Evolutionary conservation across 2,113 vertebrate genomes (phyloP), one percentile per base, ranked within the genome.

Genomic region (Arenaria interpres): DNA sequence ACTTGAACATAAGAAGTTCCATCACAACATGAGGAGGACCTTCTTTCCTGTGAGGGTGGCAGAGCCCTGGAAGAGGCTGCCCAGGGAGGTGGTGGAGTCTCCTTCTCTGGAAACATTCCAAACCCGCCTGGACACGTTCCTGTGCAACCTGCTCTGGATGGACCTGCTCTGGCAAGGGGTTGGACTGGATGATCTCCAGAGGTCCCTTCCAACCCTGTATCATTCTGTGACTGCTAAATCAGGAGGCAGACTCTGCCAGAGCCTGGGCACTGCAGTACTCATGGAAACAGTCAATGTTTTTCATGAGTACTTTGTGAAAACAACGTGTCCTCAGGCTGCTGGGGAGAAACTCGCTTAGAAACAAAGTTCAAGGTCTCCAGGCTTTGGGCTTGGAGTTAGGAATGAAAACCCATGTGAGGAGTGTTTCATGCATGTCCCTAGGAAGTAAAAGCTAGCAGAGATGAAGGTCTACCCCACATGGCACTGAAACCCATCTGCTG

Each of bases 401-500:
- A 77, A 28, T 30, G 32, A 72, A 75, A 88, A 30, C 1, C 4
- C 19, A 35, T 0, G 11, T 0, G 7, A 73, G 57, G 18, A 72
- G 43, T 10, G 22, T 43, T 93, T 66, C 4, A 2, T 81, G 75
- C 56, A 67, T 24, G 25, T 77, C 72, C 75, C 59, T 53, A 48
- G 50, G 74, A 82, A 28, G 28, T 9, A 32, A 0, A 1, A 63
- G 64, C 59, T 94, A 77, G 41, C 6, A 1, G 72, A 83, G 82
- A 83, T 0, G 1, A 69, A 72, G 48, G n/a, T 24, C 67, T 85
- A 39, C 62, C 53, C 63, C 67, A 35, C 18, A n/a, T 0, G 0
- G 75, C 78, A 76, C 59, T 2, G 3, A 71, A 93, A 54, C 18
- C 72, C 90, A 95, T 85, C 91, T 95, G 89, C 56, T 96, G 72